phyloP scores from a whole-genome alignment of 1,140 invertebrate genomes.

The Drosophila kanapiae region DNA sequence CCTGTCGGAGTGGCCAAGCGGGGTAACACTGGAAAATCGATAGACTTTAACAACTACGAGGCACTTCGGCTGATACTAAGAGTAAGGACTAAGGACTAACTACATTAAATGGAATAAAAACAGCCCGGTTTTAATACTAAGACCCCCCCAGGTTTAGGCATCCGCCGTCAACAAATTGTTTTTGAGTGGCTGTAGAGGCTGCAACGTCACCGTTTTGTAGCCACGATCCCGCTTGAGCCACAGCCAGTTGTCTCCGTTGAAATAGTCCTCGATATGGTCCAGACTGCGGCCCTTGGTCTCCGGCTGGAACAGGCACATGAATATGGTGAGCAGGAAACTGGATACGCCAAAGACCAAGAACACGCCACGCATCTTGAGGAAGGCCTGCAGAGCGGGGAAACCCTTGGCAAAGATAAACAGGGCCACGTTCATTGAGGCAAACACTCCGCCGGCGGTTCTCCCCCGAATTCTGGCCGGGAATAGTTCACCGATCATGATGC shows the following conservation, averaged over 20 bases:
- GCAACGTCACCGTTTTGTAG: slow-evolving; percentile 68
- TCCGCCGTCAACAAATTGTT: slow-evolving; percentile 1
- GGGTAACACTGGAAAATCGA: slow-evolving; percentile 53
- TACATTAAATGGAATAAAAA: slow-evolving; percentile 49
- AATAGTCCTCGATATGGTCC: slow-evolving; percentile 93
- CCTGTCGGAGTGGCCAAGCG: slow-evolving; percentile 30
- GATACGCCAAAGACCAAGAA: slow-evolving; percentile 90
- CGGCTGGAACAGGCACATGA: slow-evolving; percentile 91
- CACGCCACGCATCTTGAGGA: slow-evolving; percentile 88
- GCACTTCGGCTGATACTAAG: slow-evolving; percentile 32
- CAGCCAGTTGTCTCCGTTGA: slow-evolving; percentile 88
- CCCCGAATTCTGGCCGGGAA: slow-evolving; percentile 89
- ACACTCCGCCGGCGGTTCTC: slow-evolving; percentile 89
- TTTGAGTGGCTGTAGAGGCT: slow-evolving; percentile 47
- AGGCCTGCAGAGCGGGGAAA: slow-evolving; percentile 88
- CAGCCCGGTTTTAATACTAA: slow-evolving; percentile 50
- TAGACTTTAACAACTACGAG: slow-evolving; percentile 41
- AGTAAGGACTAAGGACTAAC: slow-evolving; percentile 41
- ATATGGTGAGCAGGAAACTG: slow-evolving; percentile 88
- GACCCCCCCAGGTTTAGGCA: slow-evolving; percentile 14
- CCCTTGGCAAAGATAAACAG: slow-evolving; percentile 91
- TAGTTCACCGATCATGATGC: slow-evolving; percentile 90
- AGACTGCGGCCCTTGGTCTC: slow-evolving; percentile 93
- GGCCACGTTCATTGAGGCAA: slow-evolving; percentile 89
- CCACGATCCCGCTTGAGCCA: slow-evolving; percentile 86